Base-by-base conservation (phyloP, 1,140 invertebrate species). In the Dendrolimus punctatus region DNA sequence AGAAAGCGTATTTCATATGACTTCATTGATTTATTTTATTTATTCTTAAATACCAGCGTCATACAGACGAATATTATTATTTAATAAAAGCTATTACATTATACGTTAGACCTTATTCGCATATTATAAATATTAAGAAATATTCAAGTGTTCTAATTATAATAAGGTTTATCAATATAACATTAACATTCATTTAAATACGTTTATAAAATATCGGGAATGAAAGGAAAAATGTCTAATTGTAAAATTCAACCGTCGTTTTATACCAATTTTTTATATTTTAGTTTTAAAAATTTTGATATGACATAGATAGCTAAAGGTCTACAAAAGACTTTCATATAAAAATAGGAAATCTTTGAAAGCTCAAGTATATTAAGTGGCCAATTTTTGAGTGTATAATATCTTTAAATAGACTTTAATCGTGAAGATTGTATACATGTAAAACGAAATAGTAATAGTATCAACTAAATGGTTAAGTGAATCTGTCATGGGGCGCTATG, bases 261-360 rank as follows among this genome's bases (percentile, higher is more conserved):
- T 54, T 39, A 57, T 49, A 60, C 55, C 46, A 60, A 44, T 51
- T 44, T 9, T 53, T 62, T 57, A n/a, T 68, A 53, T 65, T 71
- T 62, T 53, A 76, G 74, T 74, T 60, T 62, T 75, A 71, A 68
- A 64, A 76, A 76, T 74, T 76, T 77, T 80, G 77, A 85, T 85
- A 85, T 82, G 81, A 72, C 42, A 37, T 45, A 51, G 8, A 51
- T 8, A 50, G 40, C 39, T 39, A 67, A 64, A 64, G 59, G 68
- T 62, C 58, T 77, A 80, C 72, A 80, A 76, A 45, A 83, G 83
- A 75, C 70, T 80, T 76, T 76, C 63, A 66, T 82, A 83, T 71
- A 85, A 83, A 85, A 83, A 85, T 83, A 85, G 76, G 75, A 80
- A 76, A 76, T 75, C 64, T 81, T 66, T 73, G 73, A 76, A 85